A percentile compares a stretch with the other conserved stretches of the same genome.
Evolutionary conservation across 2,888 invertebrate species (phyloP).

Genomic region (Hirtodrosophila cameraria): DNA sequence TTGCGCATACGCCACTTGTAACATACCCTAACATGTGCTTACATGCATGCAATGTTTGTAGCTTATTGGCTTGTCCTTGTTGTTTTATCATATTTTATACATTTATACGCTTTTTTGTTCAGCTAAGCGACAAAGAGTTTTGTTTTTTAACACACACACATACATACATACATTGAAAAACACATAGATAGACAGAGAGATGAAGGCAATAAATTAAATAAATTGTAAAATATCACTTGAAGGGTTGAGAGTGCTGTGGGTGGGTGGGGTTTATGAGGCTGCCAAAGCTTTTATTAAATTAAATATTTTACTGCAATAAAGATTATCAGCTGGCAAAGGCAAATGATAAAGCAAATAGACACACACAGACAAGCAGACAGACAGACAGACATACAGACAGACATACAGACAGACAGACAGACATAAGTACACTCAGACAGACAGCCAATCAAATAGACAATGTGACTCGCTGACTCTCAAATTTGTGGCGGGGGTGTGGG

Average conservation of each 20-base stretch:
- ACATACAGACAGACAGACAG: conserved; percentile 6
- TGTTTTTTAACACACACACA: conserved; percentile 25
- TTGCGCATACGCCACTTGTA: conserved; percentile 5
- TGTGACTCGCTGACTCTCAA: conserved; percentile 72
- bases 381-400: conserved; percentile 3
- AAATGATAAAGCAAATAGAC: conserved; percentile 66
- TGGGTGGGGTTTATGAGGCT: conserved; percentile 1
- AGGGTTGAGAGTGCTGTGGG: conserved; percentile 10
- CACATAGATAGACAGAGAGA: conserved; percentile 13
- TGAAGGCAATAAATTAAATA: conserved; percentile 72
- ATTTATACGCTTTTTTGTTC: conserved; percentile 73
- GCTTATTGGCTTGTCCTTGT: conserved; percentile 70
- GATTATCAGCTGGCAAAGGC: conserved; percentile 76
- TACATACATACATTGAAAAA: conserved; percentile 14
- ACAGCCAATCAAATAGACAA: conserved; percentile 64
- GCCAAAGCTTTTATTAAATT: conserved; percentile 73
- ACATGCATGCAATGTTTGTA: conserved; percentile 31
- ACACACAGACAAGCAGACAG: conserved; percentile 12
- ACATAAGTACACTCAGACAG: conserved; percentile 28
- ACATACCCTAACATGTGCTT: conserved; percentile 20
- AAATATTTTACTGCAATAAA: conserved; percentile 77
- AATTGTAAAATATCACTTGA: conserved; percentile 73
- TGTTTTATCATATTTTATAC: conserved; percentile 73
- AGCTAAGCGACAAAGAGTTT: conserved; percentile 45
- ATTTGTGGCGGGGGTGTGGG: conserved; percentile 13